Base-by-base conservation (phyloP, 2,113 vertebrate genomes). In the Centrocercus urophasianus region DNA sequence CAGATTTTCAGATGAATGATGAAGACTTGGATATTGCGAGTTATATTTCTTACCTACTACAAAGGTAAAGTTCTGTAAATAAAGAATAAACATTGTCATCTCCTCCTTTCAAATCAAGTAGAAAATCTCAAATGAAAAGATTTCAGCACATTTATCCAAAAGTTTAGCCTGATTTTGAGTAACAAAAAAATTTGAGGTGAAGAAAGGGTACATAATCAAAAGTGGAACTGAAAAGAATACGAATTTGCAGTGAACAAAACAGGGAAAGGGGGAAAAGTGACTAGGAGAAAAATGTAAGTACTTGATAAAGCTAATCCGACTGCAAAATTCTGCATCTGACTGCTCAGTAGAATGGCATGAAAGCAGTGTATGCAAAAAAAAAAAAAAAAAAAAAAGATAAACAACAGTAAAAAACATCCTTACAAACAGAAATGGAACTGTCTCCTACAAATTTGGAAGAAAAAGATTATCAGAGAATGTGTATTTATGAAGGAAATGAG, bases 31-130 rank as follows among this genome's bases (percentile, higher is more conserved):
- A 43, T 73, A 54, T 82, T 78, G 30, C 66, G 4, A 48, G 30
- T 13, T 60, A 4, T 72, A 25, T 64, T 78, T 77, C 7, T 42
- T 67, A 43, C 34, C 10, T 59, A 27, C 11, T 56, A 24, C 5
- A 61, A 74, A 90, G 2, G 5, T 50, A 65, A 3, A 21, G 1
- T 20, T 56, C 50, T 66, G 7, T 45, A 38, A 72, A 57, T 32
- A 28, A 32, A 54, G 6, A 11, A 1, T 1, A 8, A 63, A 5
- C 30, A 67, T 4, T 2, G 1, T 38, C 7, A 52, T 2, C 2
- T 50, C 5, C 7, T 88, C 5, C 7, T 88, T 85, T 36, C 19
- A 88, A 83, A 3, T n/a, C 79, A 28, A 9, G 25, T 18, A 42
- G 60, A 93, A 89, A 79, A 32, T 47, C 1, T 1, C 2, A 60